Evolutionary conservation across 1,140 invertebrate species (phyloP).

Genomic region (Formica selysi): DNA sequence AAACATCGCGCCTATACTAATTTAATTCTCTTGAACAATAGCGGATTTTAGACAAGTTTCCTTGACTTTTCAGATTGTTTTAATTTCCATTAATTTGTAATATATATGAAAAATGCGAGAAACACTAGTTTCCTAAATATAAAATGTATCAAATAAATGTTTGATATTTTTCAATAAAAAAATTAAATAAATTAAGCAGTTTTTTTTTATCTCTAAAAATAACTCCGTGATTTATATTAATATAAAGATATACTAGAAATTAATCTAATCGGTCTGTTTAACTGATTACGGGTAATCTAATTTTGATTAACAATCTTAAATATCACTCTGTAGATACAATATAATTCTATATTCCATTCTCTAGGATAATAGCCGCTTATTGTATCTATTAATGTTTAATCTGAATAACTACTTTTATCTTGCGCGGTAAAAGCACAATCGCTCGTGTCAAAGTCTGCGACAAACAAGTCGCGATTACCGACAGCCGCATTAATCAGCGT

Average conservation of each 20-base stretch:
- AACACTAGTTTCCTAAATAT: neutral
- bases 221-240: too few species aligned
- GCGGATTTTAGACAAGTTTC: neutral
- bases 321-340: neutral
- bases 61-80: neutral
- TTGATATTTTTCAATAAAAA: neutral
- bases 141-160: neutral
- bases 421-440: neutral
- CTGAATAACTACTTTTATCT: conserved; percentile 32
- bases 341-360: conserved; percentile 16
- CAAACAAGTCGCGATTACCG: conserved; percentile 55
- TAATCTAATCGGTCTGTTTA: neutral
- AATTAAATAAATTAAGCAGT: neutral
- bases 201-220: neutral
- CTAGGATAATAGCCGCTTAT: conserved; percentile 29
- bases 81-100: neutral
- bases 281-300: neutral
- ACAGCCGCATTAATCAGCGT: conserved; percentile 50
- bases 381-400: conserved; percentile 5
- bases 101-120: neutral
- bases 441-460: conserved; percentile 28
- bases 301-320: neutral
- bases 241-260: neutral
- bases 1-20: conserved; percentile 20
- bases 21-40: conserved; percentile 8